phyloP scores from a whole-genome alignment of 1,140 invertebrate genomes.

The Zaprionus ornatus region DNA sequence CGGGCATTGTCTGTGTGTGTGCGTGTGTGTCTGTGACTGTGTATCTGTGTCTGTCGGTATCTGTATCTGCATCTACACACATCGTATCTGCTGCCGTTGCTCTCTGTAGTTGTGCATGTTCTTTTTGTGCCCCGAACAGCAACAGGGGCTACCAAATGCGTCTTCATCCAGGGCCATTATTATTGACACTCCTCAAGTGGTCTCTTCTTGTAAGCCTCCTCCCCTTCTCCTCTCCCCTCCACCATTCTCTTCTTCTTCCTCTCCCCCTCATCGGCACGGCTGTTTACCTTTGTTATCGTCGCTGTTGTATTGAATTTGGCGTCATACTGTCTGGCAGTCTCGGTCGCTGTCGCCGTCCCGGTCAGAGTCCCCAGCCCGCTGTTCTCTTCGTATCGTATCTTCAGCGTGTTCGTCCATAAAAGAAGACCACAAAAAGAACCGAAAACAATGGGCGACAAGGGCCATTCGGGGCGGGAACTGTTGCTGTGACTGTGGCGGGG shows the following conservation, averaged over 20 bases:
- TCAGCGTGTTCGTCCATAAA: slow-evolving; percentile 52
- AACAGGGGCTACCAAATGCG: slow-evolving; percentile 47
- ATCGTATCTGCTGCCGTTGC: slow-evolving; percentile 19
- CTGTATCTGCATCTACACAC: slow-evolving; percentile 44
- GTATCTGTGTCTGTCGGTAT: slow-evolving; percentile 26
- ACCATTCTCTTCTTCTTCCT: not conserved
- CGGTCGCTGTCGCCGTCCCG: slow-evolving; percentile 29
- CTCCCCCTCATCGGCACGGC: slow-evolving; percentile 8
- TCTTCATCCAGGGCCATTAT: slow-evolving; percentile 57
- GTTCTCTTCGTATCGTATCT: slow-evolving; percentile 9
- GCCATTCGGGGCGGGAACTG: slow-evolving; percentile 12
- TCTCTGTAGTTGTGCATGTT: slow-evolving; percentile 46
- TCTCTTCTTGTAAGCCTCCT: slow-evolving; percentile 23
- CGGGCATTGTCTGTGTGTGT: slow-evolving; percentile 21
- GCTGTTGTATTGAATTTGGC: slow-evolving; percentile 74
- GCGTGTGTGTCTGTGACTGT: slow-evolving; percentile 10
- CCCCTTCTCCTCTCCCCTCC: not conserved
- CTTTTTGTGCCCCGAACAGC: slow-evolving; percentile 34
- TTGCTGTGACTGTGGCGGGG: not conserved
- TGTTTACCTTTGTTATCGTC: slow-evolving; percentile 80
- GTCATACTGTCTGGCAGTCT: slow-evolving; percentile 78
- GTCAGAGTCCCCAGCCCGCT: slow-evolving; percentile 6
- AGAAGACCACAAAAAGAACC: slow-evolving; percentile 74
- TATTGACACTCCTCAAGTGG: slow-evolving; percentile 60
- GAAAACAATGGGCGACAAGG: slow-evolving; percentile 63